phyloP scores from a whole-genome alignment of 2,113 vertebrate genomes.

The Odontesthes bonariensis region DNA sequence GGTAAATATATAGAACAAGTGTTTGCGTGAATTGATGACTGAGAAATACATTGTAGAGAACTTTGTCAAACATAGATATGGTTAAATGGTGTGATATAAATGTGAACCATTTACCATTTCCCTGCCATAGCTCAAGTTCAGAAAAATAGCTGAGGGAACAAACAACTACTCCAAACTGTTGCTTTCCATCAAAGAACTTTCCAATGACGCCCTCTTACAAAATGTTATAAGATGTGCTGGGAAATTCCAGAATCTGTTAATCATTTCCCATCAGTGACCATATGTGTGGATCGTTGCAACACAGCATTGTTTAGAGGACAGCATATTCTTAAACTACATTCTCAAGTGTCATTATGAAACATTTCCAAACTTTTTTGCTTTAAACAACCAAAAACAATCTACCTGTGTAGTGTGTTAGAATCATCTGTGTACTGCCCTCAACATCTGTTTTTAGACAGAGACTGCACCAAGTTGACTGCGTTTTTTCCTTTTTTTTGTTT shows the following conservation, averaged over 20 bases:
- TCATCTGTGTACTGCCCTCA: background rate
- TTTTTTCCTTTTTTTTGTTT: background rate
- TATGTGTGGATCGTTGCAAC: slow-evolving; percentile 26
- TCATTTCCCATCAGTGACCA: slow-evolving; percentile 23
- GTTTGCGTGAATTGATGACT: too few relatives aligned
- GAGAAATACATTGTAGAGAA: too few relatives aligned
- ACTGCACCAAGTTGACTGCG: background rate
- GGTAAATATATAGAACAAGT: too few relatives aligned
- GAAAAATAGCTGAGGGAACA: background rate
- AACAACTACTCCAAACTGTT: too few relatives aligned
- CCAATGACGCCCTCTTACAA: background rate
- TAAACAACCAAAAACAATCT: background rate
- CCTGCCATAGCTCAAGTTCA: background rate
- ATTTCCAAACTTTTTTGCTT: background rate
- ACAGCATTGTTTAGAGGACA: slow-evolving; percentile 17
- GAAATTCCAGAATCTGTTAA: slow-evolving; percentile 42
- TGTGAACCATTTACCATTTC: too few relatives aligned
- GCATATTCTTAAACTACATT: too few relatives aligned
- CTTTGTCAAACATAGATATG: too few relatives aligned
- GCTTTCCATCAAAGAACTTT: background rate
- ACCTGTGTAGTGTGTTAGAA: background rate
- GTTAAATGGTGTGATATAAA: too few relatives aligned
- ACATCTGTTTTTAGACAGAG: slow-evolving; percentile 9
- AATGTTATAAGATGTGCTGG: slow-evolving; percentile 11
- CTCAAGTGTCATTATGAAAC: slow-evolving; percentile 9